phyloP scores from a whole-genome alignment of 2,888 invertebrate species.

The Tinea semifulvella region DNA sequence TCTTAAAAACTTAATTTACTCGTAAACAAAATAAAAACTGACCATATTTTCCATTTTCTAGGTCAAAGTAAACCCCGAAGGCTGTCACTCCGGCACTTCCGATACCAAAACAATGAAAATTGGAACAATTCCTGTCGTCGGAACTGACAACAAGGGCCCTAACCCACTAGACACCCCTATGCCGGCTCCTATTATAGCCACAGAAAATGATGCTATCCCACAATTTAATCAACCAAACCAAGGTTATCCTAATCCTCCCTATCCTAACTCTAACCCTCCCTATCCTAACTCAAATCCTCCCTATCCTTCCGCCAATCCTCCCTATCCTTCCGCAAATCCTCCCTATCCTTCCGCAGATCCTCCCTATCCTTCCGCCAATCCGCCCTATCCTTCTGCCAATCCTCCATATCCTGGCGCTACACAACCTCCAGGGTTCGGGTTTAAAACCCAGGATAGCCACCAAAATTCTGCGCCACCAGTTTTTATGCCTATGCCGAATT shows the following conservation, averaged over 20 bases:
- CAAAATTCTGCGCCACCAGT: neutral
- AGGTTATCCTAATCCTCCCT: conserved; percentile 20
- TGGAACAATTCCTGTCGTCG: conserved; percentile 39
- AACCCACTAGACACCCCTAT: conserved; percentile 31
- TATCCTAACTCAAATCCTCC: conserved; percentile 24
- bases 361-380: conserved; percentile 20
- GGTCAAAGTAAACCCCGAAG: conserved; percentile 34
- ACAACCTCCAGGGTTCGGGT: conserved; percentile 18
- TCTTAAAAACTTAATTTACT: neutral
- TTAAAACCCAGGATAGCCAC: neutral
- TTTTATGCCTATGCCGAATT: neutral
- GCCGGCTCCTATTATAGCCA: conserved; percentile 22
- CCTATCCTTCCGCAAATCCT: conserved; percentile 21
- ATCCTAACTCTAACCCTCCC: conserved; percentile 21
- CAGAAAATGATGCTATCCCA: conserved; percentile 19
- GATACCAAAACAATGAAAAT: conserved; percentile 30
- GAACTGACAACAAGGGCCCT: conserved; percentile 28
- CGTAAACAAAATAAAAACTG: too few species aligned
- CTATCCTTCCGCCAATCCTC: conserved; percentile 22
- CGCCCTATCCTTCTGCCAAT: conserved; percentile 22
- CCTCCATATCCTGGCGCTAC: conserved; percentile 13
- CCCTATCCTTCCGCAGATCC: conserved; percentile 19
- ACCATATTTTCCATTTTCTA: too few species aligned
- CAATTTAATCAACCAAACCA: conserved; percentile 19
- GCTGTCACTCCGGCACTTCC: conserved; percentile 36